A percentile compares a stretch with the other conserved stretches of the same genome.
These are phyloP conservation scores for Clanis bilineata DNA, from an alignment of 2,888 invertebrate genomes.

Conservation along the genomic window DNA sequence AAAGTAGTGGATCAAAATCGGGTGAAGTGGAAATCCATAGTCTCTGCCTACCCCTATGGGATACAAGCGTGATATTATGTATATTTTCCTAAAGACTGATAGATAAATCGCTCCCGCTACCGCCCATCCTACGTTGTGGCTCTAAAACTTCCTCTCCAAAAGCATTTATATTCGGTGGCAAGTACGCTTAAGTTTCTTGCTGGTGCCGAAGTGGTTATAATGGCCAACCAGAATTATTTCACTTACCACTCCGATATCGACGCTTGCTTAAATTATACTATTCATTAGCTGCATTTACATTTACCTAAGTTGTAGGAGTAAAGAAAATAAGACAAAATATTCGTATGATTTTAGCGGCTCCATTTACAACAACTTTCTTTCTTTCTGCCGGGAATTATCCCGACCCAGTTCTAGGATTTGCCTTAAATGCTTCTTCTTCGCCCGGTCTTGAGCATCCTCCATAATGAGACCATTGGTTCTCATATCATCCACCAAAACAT, in stretches of 20 bases:
- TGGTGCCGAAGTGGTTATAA: conserved; percentile 36
- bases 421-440: no score
- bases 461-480: no score
- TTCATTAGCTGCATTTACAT: neutral
- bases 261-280: neutral
- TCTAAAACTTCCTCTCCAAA: conserved; percentile 18
- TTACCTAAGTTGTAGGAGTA: no score
- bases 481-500: no score
- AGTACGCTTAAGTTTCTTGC: conserved; percentile 52
- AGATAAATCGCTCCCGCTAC: conserved; percentile 8
- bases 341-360: neutral
- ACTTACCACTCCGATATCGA: conserved; percentile 28
- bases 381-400: no score
- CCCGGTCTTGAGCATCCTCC: no score
- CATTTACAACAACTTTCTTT: no score
- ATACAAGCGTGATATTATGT: neutral
- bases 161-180: conserved; percentile 52
- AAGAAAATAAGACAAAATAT: neutral
- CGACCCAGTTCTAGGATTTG: no score
- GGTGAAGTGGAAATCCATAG: no score
- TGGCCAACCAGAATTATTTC: conserved; percentile 36
- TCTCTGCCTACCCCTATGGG: no score
- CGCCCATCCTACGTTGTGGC: neutral
- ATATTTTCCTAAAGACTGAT: neutral
- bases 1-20: no score